Base-by-base conservation (phyloP, 2,797 vertebrate species). In the Bovichtus variegatus region DNA sequence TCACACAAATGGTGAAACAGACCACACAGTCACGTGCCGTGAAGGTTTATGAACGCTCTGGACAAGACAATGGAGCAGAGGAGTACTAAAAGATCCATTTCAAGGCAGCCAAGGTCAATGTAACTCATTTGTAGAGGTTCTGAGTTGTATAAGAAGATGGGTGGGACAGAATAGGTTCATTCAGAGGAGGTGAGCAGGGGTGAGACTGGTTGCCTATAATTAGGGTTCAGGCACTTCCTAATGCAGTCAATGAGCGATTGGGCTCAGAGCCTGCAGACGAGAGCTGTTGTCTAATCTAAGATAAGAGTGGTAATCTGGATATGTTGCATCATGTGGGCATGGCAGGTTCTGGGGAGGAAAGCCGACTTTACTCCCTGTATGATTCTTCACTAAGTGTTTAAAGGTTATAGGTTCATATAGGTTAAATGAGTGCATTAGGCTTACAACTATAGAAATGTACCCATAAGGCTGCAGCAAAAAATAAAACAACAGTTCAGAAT, bases 271-370 rank as follows among this genome's bases (percentile, higher is more conserved):
- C 61, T 3, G 38, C 78, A 87, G 89, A 83, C 72, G 1, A 64
- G 80, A 55, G 43, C 58, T 74, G 70, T 63, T 70, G 54, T 86
- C 84, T 87, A 78, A 89, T 83, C 83, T 81, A 85, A 86, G 27
- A 54, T 81, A 73, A 86, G 80, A 80, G 78, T 57, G 34, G 41
- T 92, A 89, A 93, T 92, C 87, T 90, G 75, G 62, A 46, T 63
- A 54, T 50, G 38, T 90, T 85, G 71, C 74, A 73, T 89, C 82
- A 86, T 62, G 69, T 54, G 41, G 50, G 10, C 46, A 59, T 41
- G 36, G 31, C 47, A 27, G 44, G 19, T 36, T 74, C 15, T 36
- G 6, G 6, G 9, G 29, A 74, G 57, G 68, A 73, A n/a, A 25
- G 21, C 51, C 46, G 43, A 44, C 49, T 43, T 64, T 23, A 54